Percentiles rank a stretch among this genome's conserved stretches.
phyloP scores from a whole-genome alignment of 2,888 invertebrate genomes.

The Himalopsyche tibetana region DNA sequence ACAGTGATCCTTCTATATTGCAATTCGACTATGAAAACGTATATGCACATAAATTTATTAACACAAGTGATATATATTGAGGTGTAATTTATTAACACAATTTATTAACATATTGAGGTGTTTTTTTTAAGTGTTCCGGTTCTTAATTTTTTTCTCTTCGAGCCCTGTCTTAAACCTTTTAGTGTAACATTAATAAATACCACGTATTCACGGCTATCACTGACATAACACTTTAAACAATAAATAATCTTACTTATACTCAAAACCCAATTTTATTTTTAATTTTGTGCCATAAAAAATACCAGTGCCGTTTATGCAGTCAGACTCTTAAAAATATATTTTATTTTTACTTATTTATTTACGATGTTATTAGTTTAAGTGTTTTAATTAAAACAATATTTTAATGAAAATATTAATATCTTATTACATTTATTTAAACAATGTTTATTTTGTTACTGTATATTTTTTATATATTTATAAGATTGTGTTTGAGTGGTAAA shows the following conservation, averaged over 20 bases:
- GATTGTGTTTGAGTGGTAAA: no score
- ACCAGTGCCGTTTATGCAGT: not conserved
- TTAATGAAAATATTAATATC: not conserved
- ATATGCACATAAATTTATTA: no score
- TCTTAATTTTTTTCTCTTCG: no score
- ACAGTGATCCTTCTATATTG: no score
- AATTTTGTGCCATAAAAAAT: not conserved
- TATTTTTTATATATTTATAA: no score
- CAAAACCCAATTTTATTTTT: not conserved
- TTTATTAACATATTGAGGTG: no score
- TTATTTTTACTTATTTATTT: conserved; percentile 1
- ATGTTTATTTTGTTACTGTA: no score
- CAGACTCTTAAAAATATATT: not conserved
- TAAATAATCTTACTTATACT: not conserved
- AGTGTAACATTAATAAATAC: not conserved
- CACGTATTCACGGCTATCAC: not conserved
- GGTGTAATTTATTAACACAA: no score
- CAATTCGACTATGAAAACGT: no score
- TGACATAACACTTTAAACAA: not conserved
- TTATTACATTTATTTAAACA: not conserved
- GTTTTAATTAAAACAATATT: conserved; percentile 8
- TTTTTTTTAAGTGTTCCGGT: no score
- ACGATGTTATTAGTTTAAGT: not conserved
- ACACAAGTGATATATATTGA: no score
- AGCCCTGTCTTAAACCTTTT: not conserved